Evolutionary conservation across 2,113 vertebrate species (phyloP), one percentile per base, ranked within the genome.

Genomic region (Chinchilla lanigera): DNA sequence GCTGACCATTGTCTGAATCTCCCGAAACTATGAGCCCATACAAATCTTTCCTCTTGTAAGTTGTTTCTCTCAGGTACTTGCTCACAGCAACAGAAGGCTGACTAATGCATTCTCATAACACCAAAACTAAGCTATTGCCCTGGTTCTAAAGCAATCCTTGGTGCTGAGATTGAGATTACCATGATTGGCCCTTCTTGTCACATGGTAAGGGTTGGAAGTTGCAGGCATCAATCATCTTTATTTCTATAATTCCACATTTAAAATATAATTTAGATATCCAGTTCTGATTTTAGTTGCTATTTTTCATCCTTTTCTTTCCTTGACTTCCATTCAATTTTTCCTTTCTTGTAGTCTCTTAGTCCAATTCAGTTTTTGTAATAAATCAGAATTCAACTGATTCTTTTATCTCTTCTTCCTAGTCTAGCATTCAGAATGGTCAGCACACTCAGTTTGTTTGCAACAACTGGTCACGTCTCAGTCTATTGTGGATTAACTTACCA

Each of bases 251-350:
- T 73, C 38, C 60, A 75, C 16, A 30, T 60, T 93, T 91, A 85
- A 91, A 82, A 58, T 63, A n/a, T 61, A 54, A 82, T 83, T 89
- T 47, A 63, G n/a, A 85, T 69, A 86, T 94, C 28, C 38, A 81
- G 11, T 56, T 93, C 75, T 67, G 47, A 61, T 75, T 6, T 0
- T 14, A 16, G 11, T 85, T 63, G 17, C 28, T 63, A 3, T 61
- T 85, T 89, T 89, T 47, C 69, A 60, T 86, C n/a, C 85, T 86
- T 86, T 75, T 52, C 52, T 50, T 44, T 71, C 85, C 38, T 69
- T 81, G 89, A 75, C 26, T 6, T 52, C 30, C 33, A 2, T 38
- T 35, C 10, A 52, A 0, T 41, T 56, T 81, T 52, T 54, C n/a
- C n/a, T 81, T 58, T 52, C 88, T 85, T 67, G 75, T 81, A 82